Percentiles rank a stretch among this genome's conserved stretches.
phyloP scores from a whole-genome alignment of 1,140 invertebrate genomes.

The Frieseomelitta varia region DNA sequence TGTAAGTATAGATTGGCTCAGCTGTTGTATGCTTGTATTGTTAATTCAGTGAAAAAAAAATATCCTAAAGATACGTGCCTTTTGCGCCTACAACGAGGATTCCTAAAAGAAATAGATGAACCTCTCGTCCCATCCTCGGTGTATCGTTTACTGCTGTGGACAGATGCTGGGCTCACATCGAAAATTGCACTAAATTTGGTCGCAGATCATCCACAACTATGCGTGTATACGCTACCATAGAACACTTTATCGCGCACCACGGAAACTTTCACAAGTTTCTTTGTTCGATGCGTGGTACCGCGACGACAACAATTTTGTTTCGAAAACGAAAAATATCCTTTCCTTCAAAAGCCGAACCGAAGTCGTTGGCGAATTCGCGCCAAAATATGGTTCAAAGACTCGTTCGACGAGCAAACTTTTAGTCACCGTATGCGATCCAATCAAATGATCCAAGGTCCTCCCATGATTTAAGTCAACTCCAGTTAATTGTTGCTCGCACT shows the following conservation, averaged over 20 bases:
- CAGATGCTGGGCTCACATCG: constrained; percentile 68
- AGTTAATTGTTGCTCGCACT: background rate
- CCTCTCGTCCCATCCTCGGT: constrained; percentile 64
- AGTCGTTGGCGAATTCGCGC: background rate
- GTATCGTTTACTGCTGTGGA: constrained; percentile 69
- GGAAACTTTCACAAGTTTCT: constrained; percentile 65
- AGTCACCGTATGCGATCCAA: constrained; percentile 6
- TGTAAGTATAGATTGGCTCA: too few relatives aligned
- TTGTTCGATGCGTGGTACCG: constrained; percentile 30
- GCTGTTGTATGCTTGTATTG: too few relatives aligned
- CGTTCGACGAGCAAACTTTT: background rate
- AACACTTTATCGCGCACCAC: constrained; percentile 56
- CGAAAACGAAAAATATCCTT: background rate
- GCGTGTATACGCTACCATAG: constrained; percentile 7
- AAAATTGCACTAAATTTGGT: constrained; percentile 59
- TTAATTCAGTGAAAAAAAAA: too few relatives aligned
- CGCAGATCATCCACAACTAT: constrained; percentile 44
- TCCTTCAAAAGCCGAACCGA: background rate
- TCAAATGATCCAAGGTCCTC: background rate
- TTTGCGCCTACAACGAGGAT: constrained; percentile 69
- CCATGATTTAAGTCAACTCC: constrained; percentile 5
- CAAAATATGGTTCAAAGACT: background rate
- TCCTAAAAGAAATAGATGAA: constrained; percentile 71
- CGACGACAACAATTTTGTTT: constrained; percentile 27
- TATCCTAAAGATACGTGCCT: constrained; percentile 60